These are phyloP conservation scores for Colletes gigas DNA, from an alignment of 1,140 invertebrate genomes.

Conservation along the genomic window DNA sequence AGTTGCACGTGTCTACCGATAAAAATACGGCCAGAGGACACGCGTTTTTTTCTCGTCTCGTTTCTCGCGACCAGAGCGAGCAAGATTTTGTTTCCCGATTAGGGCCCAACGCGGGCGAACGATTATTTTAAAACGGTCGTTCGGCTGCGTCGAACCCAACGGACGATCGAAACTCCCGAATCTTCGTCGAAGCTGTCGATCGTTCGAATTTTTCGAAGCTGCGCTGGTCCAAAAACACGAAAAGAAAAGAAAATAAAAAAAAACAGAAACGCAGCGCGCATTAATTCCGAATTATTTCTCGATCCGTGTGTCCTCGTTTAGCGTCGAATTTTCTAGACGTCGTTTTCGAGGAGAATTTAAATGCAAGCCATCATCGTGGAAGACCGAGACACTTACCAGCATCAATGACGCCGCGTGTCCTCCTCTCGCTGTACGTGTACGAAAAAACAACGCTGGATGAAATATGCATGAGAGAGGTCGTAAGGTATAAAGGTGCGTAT, in stretches of 20 bases:
- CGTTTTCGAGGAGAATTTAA: slow-evolving; percentile 44
- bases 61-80: no score
- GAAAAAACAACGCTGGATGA: slow-evolving; percentile 44
- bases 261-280: no score
- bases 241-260: no score
- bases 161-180: no score
- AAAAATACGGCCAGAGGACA: background rate
- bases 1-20: background rate
- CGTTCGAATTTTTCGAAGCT: no score
- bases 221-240: no score
- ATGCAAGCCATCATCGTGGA: slow-evolving; percentile 41
- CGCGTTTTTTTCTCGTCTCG: no score
- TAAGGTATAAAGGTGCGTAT: slow-evolving; percentile 17
- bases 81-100: no score
- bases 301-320: slow-evolving; percentile 20
- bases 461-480: slow-evolving; percentile 39
- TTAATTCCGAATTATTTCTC: background rate
- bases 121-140: no score
- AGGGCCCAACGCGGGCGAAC: no score
- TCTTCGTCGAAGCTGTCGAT: no score
- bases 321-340: slow-evolving; percentile 14
- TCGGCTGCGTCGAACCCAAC: no score
- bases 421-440: slow-evolving; percentile 38
- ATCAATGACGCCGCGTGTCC: slow-evolving; percentile 50
- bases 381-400: slow-evolving; percentile 48